phyloP scores from a whole-genome alignment of 2,797 vertebrate species.

The Cyclopterus lumpus region DNA sequence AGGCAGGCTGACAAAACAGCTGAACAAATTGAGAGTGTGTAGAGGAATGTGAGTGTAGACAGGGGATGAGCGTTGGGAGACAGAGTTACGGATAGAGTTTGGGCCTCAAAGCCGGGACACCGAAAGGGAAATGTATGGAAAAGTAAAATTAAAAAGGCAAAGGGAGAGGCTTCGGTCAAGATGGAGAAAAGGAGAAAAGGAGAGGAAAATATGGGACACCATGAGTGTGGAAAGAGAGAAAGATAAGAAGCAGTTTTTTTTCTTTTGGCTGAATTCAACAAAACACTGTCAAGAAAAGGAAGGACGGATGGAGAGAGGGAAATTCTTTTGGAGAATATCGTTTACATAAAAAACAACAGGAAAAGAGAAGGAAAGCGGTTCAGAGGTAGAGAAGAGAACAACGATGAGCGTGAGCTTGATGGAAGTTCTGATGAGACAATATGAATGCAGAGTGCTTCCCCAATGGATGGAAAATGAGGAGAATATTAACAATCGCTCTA shows the following conservation, averaged over 20 bases:
- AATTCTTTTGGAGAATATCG: not conserved
- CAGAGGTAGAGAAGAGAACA: not conserved
- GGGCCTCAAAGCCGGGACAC: not conserved
- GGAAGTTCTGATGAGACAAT: conserved; percentile 8
- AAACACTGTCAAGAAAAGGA: conserved; percentile 7
- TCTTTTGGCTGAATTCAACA: conserved; percentile 15
- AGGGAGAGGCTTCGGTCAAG: conserved; percentile 35
- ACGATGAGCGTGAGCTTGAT: conserved; percentile 16
- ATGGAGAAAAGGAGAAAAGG: conserved; percentile 21
- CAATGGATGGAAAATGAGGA: conserved; percentile 22
- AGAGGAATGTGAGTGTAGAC: conserved; percentile 25
- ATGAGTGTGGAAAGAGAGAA: conserved; percentile 16
- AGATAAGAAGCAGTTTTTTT: conserved; percentile 21
- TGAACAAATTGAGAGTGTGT: conserved; percentile 39
- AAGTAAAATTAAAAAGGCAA: conserved; percentile 26
- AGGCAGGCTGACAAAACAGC: conserved; percentile 53
- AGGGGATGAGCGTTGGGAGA: conserved; percentile 15
- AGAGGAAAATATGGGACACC: conserved; percentile 29
- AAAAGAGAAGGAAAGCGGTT: not conserved
- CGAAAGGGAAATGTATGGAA: not conserved
- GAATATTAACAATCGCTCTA: conserved; percentile 11
- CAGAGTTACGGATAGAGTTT: not conserved
- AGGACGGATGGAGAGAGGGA: not conserved
- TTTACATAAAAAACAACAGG: not conserved
- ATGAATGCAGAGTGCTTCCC: conserved; percentile 18